Base-by-base conservation (phyloP, 2,113 vertebrate species). In the Rousettus leschenaultii region DNA sequence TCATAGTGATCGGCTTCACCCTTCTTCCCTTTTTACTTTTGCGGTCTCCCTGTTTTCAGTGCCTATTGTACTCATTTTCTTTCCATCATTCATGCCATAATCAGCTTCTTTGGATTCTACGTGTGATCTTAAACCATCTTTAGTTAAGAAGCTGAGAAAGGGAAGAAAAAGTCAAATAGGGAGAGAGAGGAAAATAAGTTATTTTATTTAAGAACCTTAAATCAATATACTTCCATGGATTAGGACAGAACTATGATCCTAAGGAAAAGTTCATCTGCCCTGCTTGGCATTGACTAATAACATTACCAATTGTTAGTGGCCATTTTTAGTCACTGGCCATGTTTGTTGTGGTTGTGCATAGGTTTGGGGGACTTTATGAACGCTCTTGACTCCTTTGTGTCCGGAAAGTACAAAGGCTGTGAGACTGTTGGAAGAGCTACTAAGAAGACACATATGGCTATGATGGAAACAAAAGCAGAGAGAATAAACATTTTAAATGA, bases 401-500 rank as follows among this genome's bases (percentile, higher is more conserved):
- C 53, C 74, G 43, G 51, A 80, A 77, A 95, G 70, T 40, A 74
- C 40, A 78, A 89, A 94, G 84, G 75, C 79, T 51, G 24, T 38
- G 51, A 80, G 71, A 61, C 26, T n/a, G 21, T 79, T 83, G 10
- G 51, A 74, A 83, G 68, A 89, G 61, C 51, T 65, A 70, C 16
- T 83, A 61, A 38, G 70, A 89, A 75, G 90, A 85, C 8, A 68
- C 93, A 65, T 40, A 61, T 84, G 65, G 63, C 63, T 55, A 21
- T 11, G 80, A 70, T 40, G 43, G 86, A 97, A 96, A 89, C 68
- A 77, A 66, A 94, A 95, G 74, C 33, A 26, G 70, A 24, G 33
- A 63, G 84, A 84, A 77, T 53, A 79, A 91, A 86, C 82, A 95
- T 91, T 97, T 48, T n/a, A 61, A 95, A 79, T 30, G 78, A 83